A percentile compares a stretch with the other conserved stretches of the same genome.
Evolutionary conservation across 2,797 vertebrate species (phyloP).

Genomic region (Eulemur coronatus): DNA sequence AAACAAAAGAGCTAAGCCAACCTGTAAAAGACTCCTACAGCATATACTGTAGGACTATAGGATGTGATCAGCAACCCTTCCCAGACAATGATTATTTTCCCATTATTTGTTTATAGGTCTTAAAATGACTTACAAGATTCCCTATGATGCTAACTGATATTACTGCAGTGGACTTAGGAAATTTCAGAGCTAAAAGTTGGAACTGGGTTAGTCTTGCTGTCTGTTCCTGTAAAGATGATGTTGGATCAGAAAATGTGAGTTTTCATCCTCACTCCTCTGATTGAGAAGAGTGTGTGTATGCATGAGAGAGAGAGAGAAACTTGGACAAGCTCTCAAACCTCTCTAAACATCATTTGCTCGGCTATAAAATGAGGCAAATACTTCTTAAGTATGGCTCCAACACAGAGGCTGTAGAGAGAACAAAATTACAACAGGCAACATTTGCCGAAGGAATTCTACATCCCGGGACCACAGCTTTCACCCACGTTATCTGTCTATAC

Average conservation of each 20-base stretch:
- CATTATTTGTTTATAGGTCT: background rate
- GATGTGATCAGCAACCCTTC: no score
- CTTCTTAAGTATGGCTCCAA: background rate
- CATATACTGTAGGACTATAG: background rate
- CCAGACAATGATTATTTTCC: background rate
- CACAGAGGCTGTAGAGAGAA: background rate
- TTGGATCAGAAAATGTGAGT: background rate
- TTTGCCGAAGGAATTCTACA: background rate
- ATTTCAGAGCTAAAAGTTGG: background rate
- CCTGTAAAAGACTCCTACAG: background rate
- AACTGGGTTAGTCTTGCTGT: background rate
- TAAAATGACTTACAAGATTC: background rate
- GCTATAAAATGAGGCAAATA: background rate
- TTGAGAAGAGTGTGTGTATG: background rate
- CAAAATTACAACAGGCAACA: background rate
- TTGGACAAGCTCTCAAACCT: background rate
- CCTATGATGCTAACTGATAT: background rate
- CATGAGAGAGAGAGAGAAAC: background rate
- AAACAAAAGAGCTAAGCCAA: background rate
- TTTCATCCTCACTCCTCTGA: background rate
- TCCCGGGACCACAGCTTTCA: background rate
- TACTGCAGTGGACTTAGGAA: rapidly evolving
- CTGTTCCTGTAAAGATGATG: background rate
- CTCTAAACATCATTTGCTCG: background rate
- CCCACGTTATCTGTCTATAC: background rate